A percentile compares a stretch with the other conserved stretches of the same genome.
phyloP scores from a whole-genome alignment of 2,797 vertebrate species.

The Euphonia xanthogaster region DNA sequence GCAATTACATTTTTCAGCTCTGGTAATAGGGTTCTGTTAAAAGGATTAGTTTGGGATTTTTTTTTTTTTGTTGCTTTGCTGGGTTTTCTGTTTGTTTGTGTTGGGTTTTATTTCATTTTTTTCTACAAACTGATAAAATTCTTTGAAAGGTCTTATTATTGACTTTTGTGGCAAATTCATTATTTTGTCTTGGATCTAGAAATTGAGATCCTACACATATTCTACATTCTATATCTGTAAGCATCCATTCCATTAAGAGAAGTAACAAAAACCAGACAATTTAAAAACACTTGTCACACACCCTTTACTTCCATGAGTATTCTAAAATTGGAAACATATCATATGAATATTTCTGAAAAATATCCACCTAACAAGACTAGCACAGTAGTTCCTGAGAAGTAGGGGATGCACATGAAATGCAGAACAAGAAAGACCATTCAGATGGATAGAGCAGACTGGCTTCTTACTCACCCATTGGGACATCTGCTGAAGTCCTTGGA shows the following conservation, averaged over 20 bases:
- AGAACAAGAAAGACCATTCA: neutral
- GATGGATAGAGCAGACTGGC: neutral
- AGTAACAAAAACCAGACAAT: conserved; percentile 11
- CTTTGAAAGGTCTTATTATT: neutral
- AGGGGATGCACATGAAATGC: neutral
- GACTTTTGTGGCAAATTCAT: neutral
- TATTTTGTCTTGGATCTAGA: conserved; percentile 17
- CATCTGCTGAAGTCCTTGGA: neutral
- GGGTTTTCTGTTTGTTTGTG: neutral
- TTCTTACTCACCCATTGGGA: neutral
- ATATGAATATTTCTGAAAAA: neutral
- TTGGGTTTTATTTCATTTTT: neutral
- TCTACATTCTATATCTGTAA: neutral
- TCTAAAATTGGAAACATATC: neutral
- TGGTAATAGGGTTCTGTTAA: neutral
- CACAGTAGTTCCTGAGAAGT: neutral
- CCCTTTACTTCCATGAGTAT: neutral
- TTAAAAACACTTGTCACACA: conserved; percentile 18
- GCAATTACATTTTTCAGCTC: neutral
- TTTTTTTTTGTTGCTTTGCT: neutral
- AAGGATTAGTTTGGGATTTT: neutral
- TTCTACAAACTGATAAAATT: neutral
- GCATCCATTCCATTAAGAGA: neutral
- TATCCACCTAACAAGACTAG: neutral
- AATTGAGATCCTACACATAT: neutral